Conservation (phyloP, 2,797 vertebrate genomes). For the Chelidonichthys spinosus region DNA sequence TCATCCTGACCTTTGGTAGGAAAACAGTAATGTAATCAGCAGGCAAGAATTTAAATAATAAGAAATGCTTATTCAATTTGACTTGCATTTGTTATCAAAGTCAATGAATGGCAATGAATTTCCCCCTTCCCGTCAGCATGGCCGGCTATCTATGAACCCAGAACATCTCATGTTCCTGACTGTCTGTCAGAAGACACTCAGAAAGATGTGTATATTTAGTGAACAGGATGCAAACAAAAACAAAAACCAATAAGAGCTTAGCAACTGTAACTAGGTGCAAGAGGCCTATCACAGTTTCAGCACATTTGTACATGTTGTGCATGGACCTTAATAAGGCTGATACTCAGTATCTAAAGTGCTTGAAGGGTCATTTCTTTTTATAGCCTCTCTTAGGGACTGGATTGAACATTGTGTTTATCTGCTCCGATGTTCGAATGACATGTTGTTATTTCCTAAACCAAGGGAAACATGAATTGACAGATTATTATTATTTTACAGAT, state of each 20-base stretch:
- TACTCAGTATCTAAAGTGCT: not conserved
- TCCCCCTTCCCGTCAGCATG: conserved; percentile 11
- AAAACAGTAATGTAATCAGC: conserved; percentile 7
- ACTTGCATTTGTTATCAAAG: conserved; percentile 29
- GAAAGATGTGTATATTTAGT: conserved; percentile 18
- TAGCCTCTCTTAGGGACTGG: not conserved
- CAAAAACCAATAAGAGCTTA: not conserved
- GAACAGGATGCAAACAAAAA: conserved; percentile 14
- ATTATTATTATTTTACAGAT: too few relatives aligned
- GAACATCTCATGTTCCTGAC: conserved; percentile 3
- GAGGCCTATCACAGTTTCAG: not conserved
- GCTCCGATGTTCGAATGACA: not conserved
- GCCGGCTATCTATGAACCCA: not conserved
- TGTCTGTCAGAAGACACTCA: not conserved
- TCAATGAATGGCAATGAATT: conserved; percentile 10
- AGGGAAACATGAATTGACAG: too few relatives aligned
- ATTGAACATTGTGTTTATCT: not conserved
- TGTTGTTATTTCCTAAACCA: not conserved
- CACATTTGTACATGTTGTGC: not conserved
- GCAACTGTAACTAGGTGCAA: not conserved
- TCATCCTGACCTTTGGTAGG: not conserved
- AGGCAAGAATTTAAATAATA: conserved; percentile 11
- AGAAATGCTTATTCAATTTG: not conserved
- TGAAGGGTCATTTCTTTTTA: not conserved
- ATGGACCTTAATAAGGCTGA: not conserved